Conservation (phyloP, 1,140 invertebrate species). For the Drosophila guanche region DNA sequence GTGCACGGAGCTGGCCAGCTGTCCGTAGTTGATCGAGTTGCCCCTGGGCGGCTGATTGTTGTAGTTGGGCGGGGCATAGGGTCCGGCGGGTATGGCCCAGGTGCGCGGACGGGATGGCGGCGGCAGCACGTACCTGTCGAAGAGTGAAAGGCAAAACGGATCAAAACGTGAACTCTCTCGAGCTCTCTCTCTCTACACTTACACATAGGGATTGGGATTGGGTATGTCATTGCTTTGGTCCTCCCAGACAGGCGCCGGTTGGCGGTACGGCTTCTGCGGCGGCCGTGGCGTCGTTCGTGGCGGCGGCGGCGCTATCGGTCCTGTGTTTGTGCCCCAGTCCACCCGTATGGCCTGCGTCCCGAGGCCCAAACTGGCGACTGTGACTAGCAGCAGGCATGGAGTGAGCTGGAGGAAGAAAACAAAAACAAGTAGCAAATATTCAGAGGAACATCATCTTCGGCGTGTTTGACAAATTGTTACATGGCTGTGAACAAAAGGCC, state of each 20-base stretch:
- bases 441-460: constrained; percentile 20
- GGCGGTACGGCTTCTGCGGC: constrained; percentile 84
- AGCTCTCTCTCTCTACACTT: constrained; percentile 51
- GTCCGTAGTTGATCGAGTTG: constrained; percentile 52
- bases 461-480: constrained; percentile 51
- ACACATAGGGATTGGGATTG: constrained; percentile 86
- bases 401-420: constrained; percentile 53
- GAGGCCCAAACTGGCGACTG: constrained; percentile 57
- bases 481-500: constrained; percentile 14
- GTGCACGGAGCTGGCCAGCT: constrained; percentile 31
- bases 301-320: constrained; percentile 85
- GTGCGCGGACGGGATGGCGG: constrained; percentile 79
- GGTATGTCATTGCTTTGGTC: constrained; percentile 85
- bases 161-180: constrained; percentile 7
- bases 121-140: constrained; percentile 74
- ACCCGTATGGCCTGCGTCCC: constrained; percentile 73
- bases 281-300: constrained; percentile 83
- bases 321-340: constrained; percentile 85
- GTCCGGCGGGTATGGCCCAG: constrained; percentile 64
- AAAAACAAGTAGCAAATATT: background rate
- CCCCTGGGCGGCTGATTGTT: constrained; percentile 64
- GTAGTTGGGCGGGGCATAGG: constrained; percentile 62
- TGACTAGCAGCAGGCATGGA: constrained; percentile 76
- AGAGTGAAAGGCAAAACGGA: background rate
- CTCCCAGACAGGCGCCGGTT: constrained; percentile 86